Conservation (phyloP, 2,113 vertebrate species). For the Melanostigma gelatinosum region DNA sequence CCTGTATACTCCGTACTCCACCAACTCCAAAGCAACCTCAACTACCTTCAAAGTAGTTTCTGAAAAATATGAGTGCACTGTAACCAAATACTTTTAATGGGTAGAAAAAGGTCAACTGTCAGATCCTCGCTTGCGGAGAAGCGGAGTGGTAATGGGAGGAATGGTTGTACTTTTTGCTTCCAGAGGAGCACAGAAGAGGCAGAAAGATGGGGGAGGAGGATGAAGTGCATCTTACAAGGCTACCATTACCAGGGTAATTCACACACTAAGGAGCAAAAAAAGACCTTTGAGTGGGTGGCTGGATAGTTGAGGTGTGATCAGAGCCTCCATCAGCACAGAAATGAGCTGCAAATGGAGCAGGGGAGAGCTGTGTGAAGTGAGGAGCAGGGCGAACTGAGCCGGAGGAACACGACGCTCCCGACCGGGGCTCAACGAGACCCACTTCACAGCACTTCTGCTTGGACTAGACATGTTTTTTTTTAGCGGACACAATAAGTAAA, state of each 20-base stretch:
- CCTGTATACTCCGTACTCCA: not conserved
- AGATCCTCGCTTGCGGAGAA: conserved; percentile 35
- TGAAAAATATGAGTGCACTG: conserved; percentile 51
- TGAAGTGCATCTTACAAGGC: conserved; percentile 67
- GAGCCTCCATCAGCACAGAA: conserved; percentile 70
- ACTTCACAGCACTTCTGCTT: conserved; percentile 27
- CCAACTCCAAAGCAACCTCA: conserved; percentile 6
- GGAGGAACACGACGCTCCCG: conserved; percentile 17
- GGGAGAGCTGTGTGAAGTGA: conserved; percentile 37
- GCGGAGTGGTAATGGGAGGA: conserved; percentile 53
- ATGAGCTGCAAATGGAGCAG: conserved; percentile 60
- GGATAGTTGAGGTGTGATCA: conserved; percentile 61
- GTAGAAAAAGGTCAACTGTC: conserved; percentile 44
- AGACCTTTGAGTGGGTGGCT: conserved; percentile 70
- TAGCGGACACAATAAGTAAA: conserved; percentile 9
- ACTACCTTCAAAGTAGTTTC: conserved; percentile 34
- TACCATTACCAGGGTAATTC: conserved; percentile 76
- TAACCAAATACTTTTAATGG: conserved; percentile 51
- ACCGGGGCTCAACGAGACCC: conserved; percentile 18
- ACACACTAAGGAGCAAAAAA: conserved; percentile 62
- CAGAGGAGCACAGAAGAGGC: conserved; percentile 25
- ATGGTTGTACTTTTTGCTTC: conserved; percentile 38
- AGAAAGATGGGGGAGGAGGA: conserved; percentile 51
- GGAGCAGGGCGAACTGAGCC: conserved; percentile 18
- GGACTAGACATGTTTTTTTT: conserved; percentile 6